Evolutionary conservation across 2,888 invertebrate genomes (phyloP), one percentile per base, ranked within the genome.

Genomic region (Drosophila mettleri): DNA sequence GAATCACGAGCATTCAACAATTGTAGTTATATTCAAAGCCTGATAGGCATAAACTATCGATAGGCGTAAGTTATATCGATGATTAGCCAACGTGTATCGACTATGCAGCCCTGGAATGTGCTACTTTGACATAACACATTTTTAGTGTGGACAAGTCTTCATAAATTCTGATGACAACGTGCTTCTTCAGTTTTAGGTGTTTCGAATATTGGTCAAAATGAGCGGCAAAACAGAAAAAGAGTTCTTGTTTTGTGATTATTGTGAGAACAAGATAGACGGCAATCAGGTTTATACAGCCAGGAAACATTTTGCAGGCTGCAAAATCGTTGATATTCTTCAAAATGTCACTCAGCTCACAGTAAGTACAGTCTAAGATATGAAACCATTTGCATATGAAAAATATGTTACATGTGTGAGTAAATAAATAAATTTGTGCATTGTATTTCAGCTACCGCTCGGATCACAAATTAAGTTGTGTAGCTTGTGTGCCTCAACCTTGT

Each of bases 251-350:
- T 81, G 81, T 16, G 65, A 78, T 22, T 87, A 66, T 41, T 81
- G 81, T 10, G 33, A 52, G 10, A 18, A 0, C 0, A 31, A 22
- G 9, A 69, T 63, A 5, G 74, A 87, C 1, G 6, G 24, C 1
- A 69, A 6, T 8, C 27, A 43, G 3, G 49, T 84, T 1, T 74
- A 54, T 7, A 41, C 78, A 1, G 2, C 46, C 12, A 57, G 48
- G 2, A 81, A 81, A 22, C 34, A 27, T 1, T 81, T 81, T 31
- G 70, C 48, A 6, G 82, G 82, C 8, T n/a, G 9, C 10, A 69
- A 61, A 14, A 46, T 87, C 3, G 2, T 61, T 12, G 86, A 87
- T 1, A 45, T 81, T 14, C 20, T 81, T 0, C 58, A 78, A 49
- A 16, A 3, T 4, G 18, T 81, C 22, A 52, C 71, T 1, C 59